Evolutionary conservation across 2,797 vertebrate species (phyloP).

Genomic region (Lycodopsis pacificus): DNA sequence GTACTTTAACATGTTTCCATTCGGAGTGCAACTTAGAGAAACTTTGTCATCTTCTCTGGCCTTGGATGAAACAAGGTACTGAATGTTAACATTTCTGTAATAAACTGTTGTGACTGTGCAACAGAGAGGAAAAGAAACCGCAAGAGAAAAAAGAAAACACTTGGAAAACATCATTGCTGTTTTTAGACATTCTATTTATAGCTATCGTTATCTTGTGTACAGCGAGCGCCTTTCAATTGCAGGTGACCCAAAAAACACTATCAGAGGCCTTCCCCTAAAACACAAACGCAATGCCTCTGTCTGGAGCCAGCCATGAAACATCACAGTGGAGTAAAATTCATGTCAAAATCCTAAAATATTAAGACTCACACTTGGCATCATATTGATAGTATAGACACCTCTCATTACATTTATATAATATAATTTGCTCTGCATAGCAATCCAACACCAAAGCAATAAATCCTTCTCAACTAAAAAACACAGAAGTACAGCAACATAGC

Average conservation of each 20-base stretch:
- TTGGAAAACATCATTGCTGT: slow-evolving; percentile 43
- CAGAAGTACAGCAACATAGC: slow-evolving; percentile 44
- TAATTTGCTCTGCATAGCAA: neutral
- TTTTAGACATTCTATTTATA: slow-evolving; percentile 57
- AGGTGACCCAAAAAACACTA: slow-evolving; percentile 63
- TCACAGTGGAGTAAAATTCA: slow-evolving; percentile 14
- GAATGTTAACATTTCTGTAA: neutral
- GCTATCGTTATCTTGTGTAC: slow-evolving; percentile 45
- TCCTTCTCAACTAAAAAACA: slow-evolving; percentile 26
- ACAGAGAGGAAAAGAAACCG: neutral
- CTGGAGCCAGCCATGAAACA: slow-evolving; percentile 26
- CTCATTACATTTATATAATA: neutral
- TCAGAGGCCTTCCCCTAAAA: slow-evolving; percentile 37
- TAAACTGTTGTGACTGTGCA: neutral
- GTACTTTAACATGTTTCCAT: neutral
- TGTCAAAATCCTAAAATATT: slow-evolving; percentile 24
- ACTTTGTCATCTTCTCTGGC: neutral
- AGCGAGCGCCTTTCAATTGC: slow-evolving; percentile 44
- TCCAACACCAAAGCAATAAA: slow-evolving; percentile 40
- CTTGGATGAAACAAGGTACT: slow-evolving; percentile 11
- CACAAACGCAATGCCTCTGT: slow-evolving; percentile 41
- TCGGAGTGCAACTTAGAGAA: neutral
- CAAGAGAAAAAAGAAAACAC: slow-evolving; percentile 10
- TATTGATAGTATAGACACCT: slow-evolving; percentile 1
- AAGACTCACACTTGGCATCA: slow-evolving; percentile 2